Evolutionary conservation across 2,113 vertebrate genomes (phyloP).

Genomic region (Nothoprocta perdicaria): DNA sequence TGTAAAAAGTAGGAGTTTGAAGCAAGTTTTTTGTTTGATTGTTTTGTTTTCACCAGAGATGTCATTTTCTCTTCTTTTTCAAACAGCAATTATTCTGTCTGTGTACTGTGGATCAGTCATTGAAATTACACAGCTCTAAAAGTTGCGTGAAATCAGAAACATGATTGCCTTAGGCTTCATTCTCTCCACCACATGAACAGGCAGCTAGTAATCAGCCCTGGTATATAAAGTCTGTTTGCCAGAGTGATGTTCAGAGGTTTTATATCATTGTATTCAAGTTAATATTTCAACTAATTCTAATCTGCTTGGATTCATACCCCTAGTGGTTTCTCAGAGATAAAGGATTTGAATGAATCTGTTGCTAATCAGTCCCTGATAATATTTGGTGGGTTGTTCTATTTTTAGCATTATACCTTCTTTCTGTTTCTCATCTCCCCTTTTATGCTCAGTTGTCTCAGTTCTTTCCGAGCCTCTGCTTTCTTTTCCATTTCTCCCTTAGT

Average conservation of each 20-base stretch:
- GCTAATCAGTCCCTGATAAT: slow-evolving; percentile 10
- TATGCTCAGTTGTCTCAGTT: not conserved
- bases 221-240: not conserved
- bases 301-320: slow-evolving; percentile 15
- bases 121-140: slow-evolving; percentile 33
- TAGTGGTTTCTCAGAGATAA: slow-evolving; percentile 16
- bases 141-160: slow-evolving; percentile 47
- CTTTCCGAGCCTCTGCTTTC: not conserved
- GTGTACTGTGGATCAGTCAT: not conserved
- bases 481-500: not conserved
- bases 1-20: not conserved
- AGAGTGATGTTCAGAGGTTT: not conserved
- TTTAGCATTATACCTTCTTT: not conserved
- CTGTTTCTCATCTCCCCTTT: not conserved
- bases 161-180: slow-evolving; percentile 2
- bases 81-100: not conserved
- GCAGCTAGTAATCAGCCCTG: not conserved
- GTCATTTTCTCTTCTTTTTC: not conserved
- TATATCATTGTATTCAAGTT: not conserved
- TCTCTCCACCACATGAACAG: not conserved
- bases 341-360: slow-evolving; percentile 24
- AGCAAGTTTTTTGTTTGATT: not conserved
- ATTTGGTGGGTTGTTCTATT: not conserved
- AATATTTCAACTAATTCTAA: slow-evolving; percentile 42
- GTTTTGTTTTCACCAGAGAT: not conserved